Percentiles rank a stretch among this genome's conserved stretches.
Evolutionary conservation across 2,797 vertebrate genomes (phyloP).

Genomic region (Sebastes goodei): DNA sequence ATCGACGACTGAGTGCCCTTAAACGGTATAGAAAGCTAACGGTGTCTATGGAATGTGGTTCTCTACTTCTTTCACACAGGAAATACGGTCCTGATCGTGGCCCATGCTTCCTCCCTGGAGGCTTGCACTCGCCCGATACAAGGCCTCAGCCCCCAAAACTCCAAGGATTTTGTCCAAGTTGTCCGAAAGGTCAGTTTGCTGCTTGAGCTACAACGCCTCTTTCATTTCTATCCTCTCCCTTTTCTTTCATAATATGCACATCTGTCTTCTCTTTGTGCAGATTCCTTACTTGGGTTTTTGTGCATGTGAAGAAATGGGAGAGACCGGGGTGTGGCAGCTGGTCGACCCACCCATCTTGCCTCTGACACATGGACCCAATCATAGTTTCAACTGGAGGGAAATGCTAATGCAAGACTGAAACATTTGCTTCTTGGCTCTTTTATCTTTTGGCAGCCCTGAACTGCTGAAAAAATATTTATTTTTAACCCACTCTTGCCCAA

Average conservation of each 20-base stretch:
- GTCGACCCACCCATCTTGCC: slow-evolving; percentile 97
- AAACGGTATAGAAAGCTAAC: slow-evolving; percentile 23
- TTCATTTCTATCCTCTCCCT: background rate
- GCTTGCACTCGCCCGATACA: slow-evolving; percentile 98
- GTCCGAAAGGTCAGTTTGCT: slow-evolving; percentile 91
- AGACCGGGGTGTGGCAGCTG: slow-evolving; percentile 96
- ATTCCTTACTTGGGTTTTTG: slow-evolving; percentile 99
- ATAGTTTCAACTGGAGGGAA: slow-evolving; percentile 99
- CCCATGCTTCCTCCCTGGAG: slow-evolving; percentile 97
- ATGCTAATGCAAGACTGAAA: slow-evolving; percentile 91
- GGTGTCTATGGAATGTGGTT: slow-evolving; percentile 51
- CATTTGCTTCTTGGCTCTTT: slow-evolving; percentile 16
- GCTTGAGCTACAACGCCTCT: background rate
- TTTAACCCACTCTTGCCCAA: slow-evolving; percentile 50
- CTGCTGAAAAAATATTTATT: slow-evolving; percentile 72
- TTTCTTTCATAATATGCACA: slow-evolving; percentile 12
- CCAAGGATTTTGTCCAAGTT: slow-evolving; percentile 99
- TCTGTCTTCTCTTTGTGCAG: slow-evolving; percentile 74
- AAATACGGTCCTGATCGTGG: slow-evolving; percentile 96
- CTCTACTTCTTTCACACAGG: slow-evolving; percentile 82
- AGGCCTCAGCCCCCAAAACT: slow-evolving; percentile 93
- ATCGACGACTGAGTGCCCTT: background rate
- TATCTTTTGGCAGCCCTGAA: slow-evolving; percentile 36
- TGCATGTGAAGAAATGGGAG: slow-evolving; percentile 94
- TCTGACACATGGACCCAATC: slow-evolving; percentile 97